Evolutionary conservation across 2,797 vertebrate species (phyloP).

Genomic region (Enteromius viviparus): DNA sequence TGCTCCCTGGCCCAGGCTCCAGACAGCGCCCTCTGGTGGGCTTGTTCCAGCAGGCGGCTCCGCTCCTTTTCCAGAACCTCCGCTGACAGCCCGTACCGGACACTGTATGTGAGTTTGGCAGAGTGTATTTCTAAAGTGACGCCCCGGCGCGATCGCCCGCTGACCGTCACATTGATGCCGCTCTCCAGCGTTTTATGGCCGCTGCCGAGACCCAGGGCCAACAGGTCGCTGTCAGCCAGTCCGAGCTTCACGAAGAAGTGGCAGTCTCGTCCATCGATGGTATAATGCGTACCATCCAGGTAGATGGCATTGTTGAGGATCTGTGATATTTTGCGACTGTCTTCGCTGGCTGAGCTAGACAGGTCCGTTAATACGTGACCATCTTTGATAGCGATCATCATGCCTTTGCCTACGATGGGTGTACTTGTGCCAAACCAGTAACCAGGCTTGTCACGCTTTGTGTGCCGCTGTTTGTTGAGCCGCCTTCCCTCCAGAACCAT

Average conservation of each 20-base stretch:
- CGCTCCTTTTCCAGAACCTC: constrained; percentile 87
- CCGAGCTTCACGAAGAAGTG: constrained; percentile 90
- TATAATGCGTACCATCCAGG: constrained; percentile 87
- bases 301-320: constrained; percentile 86
- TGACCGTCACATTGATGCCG: constrained; percentile 82
- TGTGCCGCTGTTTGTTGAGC: constrained; percentile 81
- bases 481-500: constrained; percentile 86
- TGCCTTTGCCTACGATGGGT: constrained; percentile 85
- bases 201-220: constrained; percentile 81
- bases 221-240: constrained; percentile 81
- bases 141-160: constrained; percentile 87
- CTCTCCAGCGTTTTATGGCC: constrained; percentile 84
- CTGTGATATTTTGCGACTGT: constrained; percentile 84
- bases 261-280: constrained; percentile 85
- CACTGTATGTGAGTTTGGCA: constrained; percentile 80
- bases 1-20: constrained; percentile 86
- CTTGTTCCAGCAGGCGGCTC: constrained; percentile 83
- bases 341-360: constrained; percentile 83
- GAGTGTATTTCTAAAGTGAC: constrained; percentile 85
- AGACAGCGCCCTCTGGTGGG: constrained; percentile 84
- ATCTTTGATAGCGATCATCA: constrained; percentile 87
- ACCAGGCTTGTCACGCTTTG: constrained; percentile 82
- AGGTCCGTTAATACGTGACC: constrained; percentile 82
- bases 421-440: constrained; percentile 86
- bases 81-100: constrained; percentile 82